Evolutionary conservation across 2,797 vertebrate genomes (phyloP), one percentile per base, ranked within the genome.

Genomic region (Phyllotis vaccarum): DNA sequence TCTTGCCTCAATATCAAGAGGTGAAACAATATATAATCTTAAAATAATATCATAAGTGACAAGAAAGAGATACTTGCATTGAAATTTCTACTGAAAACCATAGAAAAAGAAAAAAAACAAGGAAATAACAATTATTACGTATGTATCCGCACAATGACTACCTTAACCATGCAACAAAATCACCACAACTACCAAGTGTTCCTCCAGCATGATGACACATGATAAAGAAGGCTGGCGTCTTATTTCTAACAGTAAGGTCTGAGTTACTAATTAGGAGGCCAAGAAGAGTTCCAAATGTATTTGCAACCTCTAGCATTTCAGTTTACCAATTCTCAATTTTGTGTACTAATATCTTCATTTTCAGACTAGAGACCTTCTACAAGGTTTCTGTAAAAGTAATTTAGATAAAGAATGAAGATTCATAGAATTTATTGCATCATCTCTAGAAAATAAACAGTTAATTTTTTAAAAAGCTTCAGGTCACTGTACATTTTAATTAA

Each of bases 401-500:
- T 88, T 2, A 56, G 94, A 24, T 31, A 90, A 11, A 92, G 58
- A 89, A 90, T 86, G 58, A 8, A 96, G n/a, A 76, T 86, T 49
- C 68, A 56, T 93, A 66, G 52, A 74, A 97, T 85, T 97, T 96
- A 96, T 81, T 96, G 9, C 58, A 2, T 75, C 93, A 6, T 70
- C n/a, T 97, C 29, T 49, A 76, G 72, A 14, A 3, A 46, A 24
- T 12, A 72, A 6, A 34, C 4, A 78, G 95, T 0, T 90, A 96
- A 96, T 82, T 86, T 91, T 88, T 66, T 89, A 96, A 94, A 97
- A 96, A 96, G 12, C 52, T 96, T 49, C 12, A 80, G 66, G 76
- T 97, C 58, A 92, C 46, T 94, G 74, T 21, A 93, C 0, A n/a
- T 96, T 97, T 96, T 68, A 96, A 95, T 95, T 96, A 96, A 79